phyloP scores from a whole-genome alignment of 2,888 invertebrate species.

The Amphimallon solstitiale region DNA sequence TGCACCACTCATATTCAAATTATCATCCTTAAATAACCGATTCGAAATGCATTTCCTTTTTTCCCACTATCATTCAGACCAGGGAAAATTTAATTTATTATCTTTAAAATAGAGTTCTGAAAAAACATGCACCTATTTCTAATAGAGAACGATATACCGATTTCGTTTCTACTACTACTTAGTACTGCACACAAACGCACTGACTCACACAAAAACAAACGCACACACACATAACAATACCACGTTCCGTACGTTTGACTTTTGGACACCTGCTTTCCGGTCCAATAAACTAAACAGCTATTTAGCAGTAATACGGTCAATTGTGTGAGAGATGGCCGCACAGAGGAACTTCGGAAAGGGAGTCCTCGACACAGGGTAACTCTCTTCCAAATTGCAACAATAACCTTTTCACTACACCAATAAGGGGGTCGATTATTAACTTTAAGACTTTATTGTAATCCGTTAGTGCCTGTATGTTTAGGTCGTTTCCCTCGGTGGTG shows the following conservation, averaged over 20 bases:
- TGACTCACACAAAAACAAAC: neutral
- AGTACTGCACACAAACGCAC: neutral
- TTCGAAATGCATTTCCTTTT: constrained; percentile 5
- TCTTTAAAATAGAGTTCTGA: neutral
- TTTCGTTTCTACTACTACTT: neutral
- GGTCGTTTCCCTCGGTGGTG: neutral
- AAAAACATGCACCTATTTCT: neutral
- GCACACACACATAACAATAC: constrained; percentile 18
- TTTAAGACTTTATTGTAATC: constrained; percentile 33
- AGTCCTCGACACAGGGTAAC: constrained; percentile 49
- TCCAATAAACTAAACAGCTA: constrained; percentile 62
- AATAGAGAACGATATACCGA: neutral
- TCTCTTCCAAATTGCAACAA: constrained; percentile 46
- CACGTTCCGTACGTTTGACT: constrained; percentile 50
- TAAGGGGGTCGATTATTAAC: constrained; percentile 32
- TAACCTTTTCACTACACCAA: constrained; percentile 40
- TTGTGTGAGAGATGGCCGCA: constrained; percentile 55
- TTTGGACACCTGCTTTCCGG: constrained; percentile 62
- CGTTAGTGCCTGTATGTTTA: constrained; percentile 29
- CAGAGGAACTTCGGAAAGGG: constrained; percentile 37
- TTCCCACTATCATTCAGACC: constrained; percentile 9
- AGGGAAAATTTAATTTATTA: constrained; percentile 22
- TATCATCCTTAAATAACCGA: too few relatives aligned
- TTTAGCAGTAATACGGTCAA: constrained; percentile 57
- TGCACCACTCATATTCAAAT: too few relatives aligned